Conservation (phyloP, 2,113 vertebrate genomes). For the Pseudopodoces humilis region DNA sequence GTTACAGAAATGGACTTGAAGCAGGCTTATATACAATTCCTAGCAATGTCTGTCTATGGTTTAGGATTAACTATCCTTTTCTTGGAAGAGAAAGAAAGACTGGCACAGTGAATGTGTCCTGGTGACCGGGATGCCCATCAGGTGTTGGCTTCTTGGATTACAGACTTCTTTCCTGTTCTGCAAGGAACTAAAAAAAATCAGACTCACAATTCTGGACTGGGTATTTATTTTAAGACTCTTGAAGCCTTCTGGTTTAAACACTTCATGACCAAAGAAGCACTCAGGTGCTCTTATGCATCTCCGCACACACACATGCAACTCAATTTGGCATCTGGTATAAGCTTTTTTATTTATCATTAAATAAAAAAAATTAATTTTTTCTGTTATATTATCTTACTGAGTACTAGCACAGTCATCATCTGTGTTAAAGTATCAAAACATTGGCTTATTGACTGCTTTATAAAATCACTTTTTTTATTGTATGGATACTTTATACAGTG, state of each 20-base stretch:
- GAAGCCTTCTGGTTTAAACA: not conserved
- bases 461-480: not conserved
- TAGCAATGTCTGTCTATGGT: not conserved
- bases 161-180: not conserved
- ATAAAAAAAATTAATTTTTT: too few species aligned
- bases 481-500: not conserved
- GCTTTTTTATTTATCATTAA: too few species aligned
- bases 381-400: not conserved
- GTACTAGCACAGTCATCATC: not conserved
- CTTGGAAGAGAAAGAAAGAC: not conserved
- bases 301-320: not conserved
- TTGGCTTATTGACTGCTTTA: not conserved
- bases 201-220: fast-evolving
- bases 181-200: not conserved
- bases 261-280: not conserved
- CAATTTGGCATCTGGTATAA: not conserved
- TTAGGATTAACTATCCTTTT: not conserved
- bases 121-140: not conserved
- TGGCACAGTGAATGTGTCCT: not conserved
- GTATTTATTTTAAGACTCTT: not conserved
- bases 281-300: not conserved
- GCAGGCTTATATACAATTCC: not conserved
- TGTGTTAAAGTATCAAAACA: not conserved
- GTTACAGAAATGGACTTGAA: not conserved
- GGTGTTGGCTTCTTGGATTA: not conserved